These are phyloP conservation scores for Falco punctatus DNA, from an alignment of 2,113 vertebrate genomes.

Conservation along the genomic window DNA sequence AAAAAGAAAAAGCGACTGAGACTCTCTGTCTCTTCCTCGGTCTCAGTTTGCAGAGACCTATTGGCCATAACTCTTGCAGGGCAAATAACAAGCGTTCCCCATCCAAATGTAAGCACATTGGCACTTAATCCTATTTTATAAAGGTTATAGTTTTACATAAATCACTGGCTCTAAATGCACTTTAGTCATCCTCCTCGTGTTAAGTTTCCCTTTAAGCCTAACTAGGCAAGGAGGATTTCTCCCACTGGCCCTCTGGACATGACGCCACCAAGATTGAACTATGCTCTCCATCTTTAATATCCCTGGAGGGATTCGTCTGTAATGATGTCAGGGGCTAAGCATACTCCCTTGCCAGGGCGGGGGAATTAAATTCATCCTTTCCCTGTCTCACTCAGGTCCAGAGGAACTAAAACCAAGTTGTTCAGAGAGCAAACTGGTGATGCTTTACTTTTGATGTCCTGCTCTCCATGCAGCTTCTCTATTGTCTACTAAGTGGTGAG, in stretches of 20 bases:
- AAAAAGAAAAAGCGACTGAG: constrained; percentile 37
- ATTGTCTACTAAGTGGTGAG: constrained; percentile 26
- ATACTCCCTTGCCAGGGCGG: neutral
- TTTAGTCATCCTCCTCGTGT: constrained; percentile 61
- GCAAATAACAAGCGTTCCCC: constrained; percentile 60
- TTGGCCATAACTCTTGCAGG: constrained; percentile 67
- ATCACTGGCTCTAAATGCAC: constrained; percentile 65
- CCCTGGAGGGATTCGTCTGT: constrained; percentile 46
- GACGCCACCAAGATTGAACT: constrained; percentile 64
- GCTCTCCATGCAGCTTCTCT: neutral
- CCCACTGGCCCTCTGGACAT: constrained; percentile 63
- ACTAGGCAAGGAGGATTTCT: constrained; percentile 67
- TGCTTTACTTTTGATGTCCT: neutral
- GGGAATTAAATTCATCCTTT: constrained; percentile 42
- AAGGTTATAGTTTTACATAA: constrained; percentile 71
- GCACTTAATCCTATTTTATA: constrained; percentile 70
- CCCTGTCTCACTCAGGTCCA: constrained; percentile 5
- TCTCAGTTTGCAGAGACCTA: constrained; percentile 54
- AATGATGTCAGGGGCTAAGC: constrained; percentile 62
- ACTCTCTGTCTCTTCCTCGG: constrained; percentile 50
- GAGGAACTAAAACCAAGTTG: constrained; percentile 17
- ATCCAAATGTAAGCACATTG: constrained; percentile 69
- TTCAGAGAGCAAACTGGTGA: neutral
- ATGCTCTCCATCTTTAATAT: constrained; percentile 51
- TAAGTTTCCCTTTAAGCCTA: constrained; percentile 67